A percentile compares a stretch with the other conserved stretches of the same genome.
phyloP scores from a whole-genome alignment of 2,888 invertebrate genomes.

The Ochlodes sylvanus region DNA sequence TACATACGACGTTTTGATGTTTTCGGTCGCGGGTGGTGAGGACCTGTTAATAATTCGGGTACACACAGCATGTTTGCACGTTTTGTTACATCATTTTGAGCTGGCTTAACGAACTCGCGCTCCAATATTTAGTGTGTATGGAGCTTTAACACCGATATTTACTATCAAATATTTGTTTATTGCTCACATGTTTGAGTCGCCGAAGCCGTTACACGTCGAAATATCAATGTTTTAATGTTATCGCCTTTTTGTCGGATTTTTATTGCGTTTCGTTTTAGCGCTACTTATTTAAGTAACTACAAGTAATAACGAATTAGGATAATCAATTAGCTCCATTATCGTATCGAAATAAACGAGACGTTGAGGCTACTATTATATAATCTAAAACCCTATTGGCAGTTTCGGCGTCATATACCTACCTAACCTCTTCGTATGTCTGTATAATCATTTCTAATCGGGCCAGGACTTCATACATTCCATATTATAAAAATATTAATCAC shows the following conservation, averaged over 20 bases:
- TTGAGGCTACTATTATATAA: no score
- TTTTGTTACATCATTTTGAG: constrained; percentile 80
- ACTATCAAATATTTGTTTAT: constrained; percentile 77
- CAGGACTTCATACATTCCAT: no score
- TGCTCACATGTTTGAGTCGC: constrained; percentile 69
- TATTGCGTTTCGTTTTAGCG: background rate
- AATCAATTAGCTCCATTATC: no score
- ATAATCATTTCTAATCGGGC: no score
- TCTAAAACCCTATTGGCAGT: no score
- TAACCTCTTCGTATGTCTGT: no score
- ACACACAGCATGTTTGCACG: constrained; percentile 77
- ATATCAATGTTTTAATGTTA: constrained; percentile 6
- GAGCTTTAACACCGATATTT: constrained; percentile 77
- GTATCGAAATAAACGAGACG: no score
- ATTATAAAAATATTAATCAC: no score
- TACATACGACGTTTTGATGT: constrained; percentile 47
- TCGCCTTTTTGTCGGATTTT: constrained; percentile 6
- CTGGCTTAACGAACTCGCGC: constrained; percentile 75
- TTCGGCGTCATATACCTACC: no score
- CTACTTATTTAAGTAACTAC: background rate
- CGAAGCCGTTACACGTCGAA: constrained; percentile 60
- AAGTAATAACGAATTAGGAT: no score
- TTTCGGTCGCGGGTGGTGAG: constrained; percentile 56
- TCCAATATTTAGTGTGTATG: constrained; percentile 80
- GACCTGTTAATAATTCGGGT: constrained; percentile 79